Evolutionary conservation across 2,888 invertebrate genomes (phyloP).

Genomic region (Napeogenes inachia): DNA sequence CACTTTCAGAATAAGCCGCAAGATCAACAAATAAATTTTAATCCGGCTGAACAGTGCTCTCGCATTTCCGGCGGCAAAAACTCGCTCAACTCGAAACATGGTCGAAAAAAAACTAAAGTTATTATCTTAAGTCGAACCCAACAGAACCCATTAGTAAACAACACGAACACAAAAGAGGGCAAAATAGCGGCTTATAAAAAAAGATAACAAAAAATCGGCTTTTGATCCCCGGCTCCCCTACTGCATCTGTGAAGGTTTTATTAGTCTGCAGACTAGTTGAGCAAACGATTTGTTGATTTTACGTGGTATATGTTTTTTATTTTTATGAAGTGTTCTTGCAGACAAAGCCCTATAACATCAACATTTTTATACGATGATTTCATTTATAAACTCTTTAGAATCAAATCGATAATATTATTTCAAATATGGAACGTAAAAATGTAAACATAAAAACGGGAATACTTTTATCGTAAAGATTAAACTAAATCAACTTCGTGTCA

Average conservation of each 20-base stretch:
- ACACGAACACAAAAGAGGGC: constrained; percentile 74
- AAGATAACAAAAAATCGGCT: constrained; percentile 71
- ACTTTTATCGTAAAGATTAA: constrained; percentile 13
- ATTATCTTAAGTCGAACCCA: constrained; percentile 77
- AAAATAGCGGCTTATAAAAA: constrained; percentile 71
- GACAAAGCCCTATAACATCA: not conserved
- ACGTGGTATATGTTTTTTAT: constrained; percentile 36
- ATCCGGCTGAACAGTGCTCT: constrained; percentile 68
- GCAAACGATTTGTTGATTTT: constrained; percentile 46
- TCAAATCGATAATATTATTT: not conserved
- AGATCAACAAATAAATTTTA: constrained; percentile 75
- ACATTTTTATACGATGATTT: no score
- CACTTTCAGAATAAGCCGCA: constrained; percentile 65
- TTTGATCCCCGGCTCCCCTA: constrained; percentile 71
- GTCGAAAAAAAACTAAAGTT: constrained; percentile 71
- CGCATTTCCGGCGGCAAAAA: constrained; percentile 74
- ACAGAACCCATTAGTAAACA: constrained; percentile 78
- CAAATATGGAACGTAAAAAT: constrained; percentile 6
- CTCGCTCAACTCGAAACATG: constrained; percentile 63
- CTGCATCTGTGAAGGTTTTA: constrained; percentile 71
- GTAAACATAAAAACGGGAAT: constrained; percentile 9
- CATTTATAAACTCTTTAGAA: no score
- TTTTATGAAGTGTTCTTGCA: constrained; percentile 21
- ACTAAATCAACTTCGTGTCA: constrained; percentile 14
- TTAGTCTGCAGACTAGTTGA: constrained; percentile 64